Conservation (phyloP, 2,113 vertebrate genomes). For the Trogon melanurus region DNA sequence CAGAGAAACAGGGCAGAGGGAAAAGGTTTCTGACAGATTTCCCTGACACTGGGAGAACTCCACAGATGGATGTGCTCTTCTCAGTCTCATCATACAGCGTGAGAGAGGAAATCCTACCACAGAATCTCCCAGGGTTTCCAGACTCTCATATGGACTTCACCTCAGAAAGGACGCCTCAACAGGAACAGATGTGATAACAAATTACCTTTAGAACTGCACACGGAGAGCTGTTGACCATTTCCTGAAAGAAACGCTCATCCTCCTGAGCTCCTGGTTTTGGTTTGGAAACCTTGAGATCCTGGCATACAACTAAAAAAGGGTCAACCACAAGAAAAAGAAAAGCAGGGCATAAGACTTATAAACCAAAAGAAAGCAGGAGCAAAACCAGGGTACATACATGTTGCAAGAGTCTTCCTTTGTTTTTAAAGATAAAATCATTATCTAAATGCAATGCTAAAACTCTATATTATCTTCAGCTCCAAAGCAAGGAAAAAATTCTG, state of each 20-base stretch:
- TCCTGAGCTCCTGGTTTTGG: constrained; percentile 26
- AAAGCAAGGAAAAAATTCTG: neutral
- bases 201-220: constrained; percentile 51
- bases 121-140: constrained; percentile 32
- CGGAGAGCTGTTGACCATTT: constrained; percentile 36
- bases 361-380: rapidly evolving
- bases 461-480: neutral
- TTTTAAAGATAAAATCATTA: neutral
- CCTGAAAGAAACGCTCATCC: constrained; percentile 31
- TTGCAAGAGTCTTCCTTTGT: neutral
- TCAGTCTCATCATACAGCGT: constrained; percentile 10
- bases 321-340: neutral
- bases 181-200: constrained; percentile 67
- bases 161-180: constrained; percentile 21
- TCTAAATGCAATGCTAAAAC: neutral
- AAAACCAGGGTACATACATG: neutral
- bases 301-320: neutral
- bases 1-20: neutral
- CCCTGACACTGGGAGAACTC: neutral
- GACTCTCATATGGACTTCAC: constrained; percentile 5
- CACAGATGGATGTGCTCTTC: constrained; percentile 7
- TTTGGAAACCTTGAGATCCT: constrained; percentile 18
- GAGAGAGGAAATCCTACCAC: neutral
- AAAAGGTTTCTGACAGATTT: neutral
- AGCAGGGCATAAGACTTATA: neutral